Conservation (phyloP, 2,113 vertebrate genomes). For the Ctenodactylus gundi region DNA sequence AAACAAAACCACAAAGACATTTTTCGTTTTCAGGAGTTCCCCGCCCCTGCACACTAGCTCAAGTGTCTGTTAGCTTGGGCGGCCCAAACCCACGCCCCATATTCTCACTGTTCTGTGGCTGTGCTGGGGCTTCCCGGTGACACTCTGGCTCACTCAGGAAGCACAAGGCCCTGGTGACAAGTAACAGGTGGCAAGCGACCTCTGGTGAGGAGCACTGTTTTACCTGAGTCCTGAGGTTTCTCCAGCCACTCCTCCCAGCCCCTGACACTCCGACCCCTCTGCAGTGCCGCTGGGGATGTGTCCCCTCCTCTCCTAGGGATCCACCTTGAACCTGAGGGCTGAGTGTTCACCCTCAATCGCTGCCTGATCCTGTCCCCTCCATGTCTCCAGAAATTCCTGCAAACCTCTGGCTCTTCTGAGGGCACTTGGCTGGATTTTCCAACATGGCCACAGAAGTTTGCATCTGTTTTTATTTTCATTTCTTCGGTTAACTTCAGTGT, state of each 20-base stretch:
- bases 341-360: not conserved
- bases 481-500: not conserved
- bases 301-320: not conserved
- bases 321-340: not conserved
- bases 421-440: not conserved
- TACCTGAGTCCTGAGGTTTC: not conserved
- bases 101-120: too few relatives aligned
- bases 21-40: not conserved
- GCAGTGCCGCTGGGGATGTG: fast-evolving
- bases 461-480: not conserved
- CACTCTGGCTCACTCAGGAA: not conserved
- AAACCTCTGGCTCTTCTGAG: not conserved
- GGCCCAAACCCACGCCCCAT: too few relatives aligned
- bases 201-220: not conserved
- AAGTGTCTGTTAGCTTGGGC: not conserved
- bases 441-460: not conserved
- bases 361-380: not conserved
- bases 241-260: fast-evolving
- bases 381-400: not conserved
- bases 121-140: not conserved
- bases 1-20: not conserved
- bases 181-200: not conserved
- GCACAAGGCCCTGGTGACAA: not conserved
- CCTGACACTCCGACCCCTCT: not conserved
- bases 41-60: too few relatives aligned